A percentile compares a stretch with the other conserved stretches of the same genome.
phyloP scores from a whole-genome alignment of 2,888 invertebrate species.

The Phasia obesa region DNA sequence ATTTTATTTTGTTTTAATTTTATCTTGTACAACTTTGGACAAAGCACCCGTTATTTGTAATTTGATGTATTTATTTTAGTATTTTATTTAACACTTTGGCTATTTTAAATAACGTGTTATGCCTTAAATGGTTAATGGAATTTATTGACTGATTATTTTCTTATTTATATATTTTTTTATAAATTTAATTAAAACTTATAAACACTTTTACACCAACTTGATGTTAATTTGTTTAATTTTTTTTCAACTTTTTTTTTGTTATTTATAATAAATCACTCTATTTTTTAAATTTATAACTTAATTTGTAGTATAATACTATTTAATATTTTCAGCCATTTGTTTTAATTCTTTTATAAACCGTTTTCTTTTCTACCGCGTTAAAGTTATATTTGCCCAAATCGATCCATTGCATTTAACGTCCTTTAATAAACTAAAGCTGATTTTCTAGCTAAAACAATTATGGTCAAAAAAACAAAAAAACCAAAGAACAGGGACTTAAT shows the following conservation, averaged over 20 bases:
- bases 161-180: too few relatives aligned
- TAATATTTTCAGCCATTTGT: background rate
- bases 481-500: conserved; percentile 57
- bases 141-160: too few relatives aligned
- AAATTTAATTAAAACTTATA: too few relatives aligned
- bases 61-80: too few relatives aligned
- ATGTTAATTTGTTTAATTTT: conserved; percentile 2
- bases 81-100: too few relatives aligned
- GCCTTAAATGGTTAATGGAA: too few relatives aligned
- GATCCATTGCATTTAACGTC: conserved; percentile 81
- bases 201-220: background rate
- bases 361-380: conserved; percentile 16
- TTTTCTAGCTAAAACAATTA: conserved; percentile 60
- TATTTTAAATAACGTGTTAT: too few relatives aligned
- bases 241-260: background rate
- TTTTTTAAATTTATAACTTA: conserved; percentile 1
- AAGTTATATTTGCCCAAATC: conserved; percentile 73
- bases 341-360: background rate
- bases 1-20: too few relatives aligned
- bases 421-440: conserved; percentile 77
- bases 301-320: background rate
- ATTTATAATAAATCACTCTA: conserved; percentile 6
- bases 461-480: conserved; percentile 66
- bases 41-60: too few relatives aligned
- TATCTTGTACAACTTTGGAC: too few relatives aligned